Conservation (phyloP, 2,797 vertebrate genomes). For the Pantherophis vulpinus region DNA sequence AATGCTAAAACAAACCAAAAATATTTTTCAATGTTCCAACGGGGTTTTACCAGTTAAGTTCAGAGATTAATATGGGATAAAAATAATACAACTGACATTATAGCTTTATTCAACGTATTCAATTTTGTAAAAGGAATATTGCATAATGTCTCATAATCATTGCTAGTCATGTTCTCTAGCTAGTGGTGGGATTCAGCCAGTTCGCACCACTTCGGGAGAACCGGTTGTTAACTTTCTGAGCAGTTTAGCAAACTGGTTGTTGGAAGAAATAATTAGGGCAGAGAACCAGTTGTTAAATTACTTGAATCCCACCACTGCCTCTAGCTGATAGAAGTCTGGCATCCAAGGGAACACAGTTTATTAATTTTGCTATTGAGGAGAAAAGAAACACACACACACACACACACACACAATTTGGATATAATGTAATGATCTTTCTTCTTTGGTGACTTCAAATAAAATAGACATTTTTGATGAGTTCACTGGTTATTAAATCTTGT, state of each 20-base stretch:
- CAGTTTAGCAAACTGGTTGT: too few relatives aligned
- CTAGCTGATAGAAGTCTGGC: conserved; percentile 56
- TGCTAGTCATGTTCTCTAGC: conserved; percentile 49
- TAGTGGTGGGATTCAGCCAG: too few relatives aligned
- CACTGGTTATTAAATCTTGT: conserved; percentile 65
- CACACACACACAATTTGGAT: conserved; percentile 62
- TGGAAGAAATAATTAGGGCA: too few relatives aligned
- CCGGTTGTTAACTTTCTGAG: too few relatives aligned
- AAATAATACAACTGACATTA: conserved; percentile 39
- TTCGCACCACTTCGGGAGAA: too few relatives aligned
- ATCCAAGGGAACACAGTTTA: conserved; percentile 62
- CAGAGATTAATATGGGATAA: conserved; percentile 28
- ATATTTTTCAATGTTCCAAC: not conserved
- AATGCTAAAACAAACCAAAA: conserved; percentile 22
- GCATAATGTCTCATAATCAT: conserved; percentile 44
- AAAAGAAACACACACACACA: conserved; percentile 17
- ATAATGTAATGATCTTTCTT: conserved; percentile 66
- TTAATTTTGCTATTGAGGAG: conserved; percentile 71
- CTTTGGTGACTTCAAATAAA: conserved; percentile 64
- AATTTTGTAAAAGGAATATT: conserved; percentile 48
- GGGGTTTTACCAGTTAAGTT: conserved; percentile 13
- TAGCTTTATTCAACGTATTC: not conserved
- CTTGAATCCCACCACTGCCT: not conserved
- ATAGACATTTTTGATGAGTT: conserved; percentile 64
- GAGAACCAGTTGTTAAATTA: too few relatives aligned